These are phyloP conservation scores for Tetragonula clypearis DNA, from an alignment of 1,140 invertebrate species.

Conservation along the genomic window DNA sequence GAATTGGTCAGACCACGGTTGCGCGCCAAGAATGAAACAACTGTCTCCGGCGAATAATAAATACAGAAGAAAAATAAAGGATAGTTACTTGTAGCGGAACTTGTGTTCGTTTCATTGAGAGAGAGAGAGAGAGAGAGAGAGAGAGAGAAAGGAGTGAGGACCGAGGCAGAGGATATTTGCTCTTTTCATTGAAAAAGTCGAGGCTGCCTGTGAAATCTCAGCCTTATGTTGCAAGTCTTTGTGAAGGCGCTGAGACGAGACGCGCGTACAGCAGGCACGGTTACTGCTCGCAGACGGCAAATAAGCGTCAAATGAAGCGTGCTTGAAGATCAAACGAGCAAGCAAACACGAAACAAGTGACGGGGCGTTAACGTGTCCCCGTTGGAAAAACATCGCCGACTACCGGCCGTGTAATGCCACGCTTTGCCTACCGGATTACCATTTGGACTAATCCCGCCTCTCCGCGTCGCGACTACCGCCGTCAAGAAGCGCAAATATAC, in stretches of 20 bases:
- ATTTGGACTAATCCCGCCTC: slow-evolving; percentile 75
- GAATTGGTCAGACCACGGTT: background rate
- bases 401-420: slow-evolving; percentile 65
- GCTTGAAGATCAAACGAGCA: slow-evolving; percentile 80
- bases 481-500: slow-evolving; percentile 75
- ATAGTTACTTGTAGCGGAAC: slow-evolving; percentile 21
- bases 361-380: slow-evolving; percentile 74
- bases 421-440: slow-evolving; percentile 81
- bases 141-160: background rate
- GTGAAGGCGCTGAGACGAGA: slow-evolving; percentile 59
- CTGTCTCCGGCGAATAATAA: background rate
- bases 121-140: background rate
- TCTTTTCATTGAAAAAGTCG: slow-evolving; percentile 31
- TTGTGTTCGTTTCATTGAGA: background rate
- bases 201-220: slow-evolving; percentile 59
- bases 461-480: slow-evolving; percentile 38
- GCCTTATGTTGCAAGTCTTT: slow-evolving; percentile 59
- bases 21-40: background rate
- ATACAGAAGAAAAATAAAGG: too few species aligned
- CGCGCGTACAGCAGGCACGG: slow-evolving; percentile 48
- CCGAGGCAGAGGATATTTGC: slow-evolving; percentile 2
- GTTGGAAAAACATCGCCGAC: slow-evolving; percentile 78
- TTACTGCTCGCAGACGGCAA: slow-evolving; percentile 62
- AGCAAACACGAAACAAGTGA: slow-evolving; percentile 80
- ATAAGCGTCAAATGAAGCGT: slow-evolving; percentile 79